Evolutionary conservation across 2,113 vertebrate genomes (phyloP).

Genomic region (Pollachius pollachius): DNA sequence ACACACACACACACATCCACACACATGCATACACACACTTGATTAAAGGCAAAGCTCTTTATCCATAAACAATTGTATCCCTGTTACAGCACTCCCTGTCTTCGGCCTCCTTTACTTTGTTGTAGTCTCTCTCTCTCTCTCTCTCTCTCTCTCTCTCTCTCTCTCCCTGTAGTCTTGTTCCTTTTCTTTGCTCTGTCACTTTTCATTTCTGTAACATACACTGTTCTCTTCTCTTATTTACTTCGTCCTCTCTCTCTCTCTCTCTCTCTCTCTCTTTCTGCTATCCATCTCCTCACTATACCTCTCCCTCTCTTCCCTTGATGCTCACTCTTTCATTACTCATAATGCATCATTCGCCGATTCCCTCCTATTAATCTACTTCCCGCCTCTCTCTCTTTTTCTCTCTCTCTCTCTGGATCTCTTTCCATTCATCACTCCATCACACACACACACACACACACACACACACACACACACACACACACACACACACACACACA

Average conservation of each 20-base stretch:
- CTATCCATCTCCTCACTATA: background rate
- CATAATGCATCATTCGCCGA: no score
- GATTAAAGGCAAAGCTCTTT: constrained; percentile 6
- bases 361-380: no score
- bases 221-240: background rate
- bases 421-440: no score
- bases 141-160: background rate
- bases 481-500: no score
- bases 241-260: constrained; percentile 13
- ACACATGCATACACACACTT: background rate
- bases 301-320: no score
- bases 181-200: constrained; percentile 1
- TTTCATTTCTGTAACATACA: background rate
- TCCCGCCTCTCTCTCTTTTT: no score
- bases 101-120: constrained; percentile 7
- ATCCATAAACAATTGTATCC: constrained; percentile 26
- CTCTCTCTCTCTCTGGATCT: no score
- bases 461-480: no score
- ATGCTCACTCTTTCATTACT: no score
- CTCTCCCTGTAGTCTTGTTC: background rate
- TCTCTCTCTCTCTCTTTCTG: constrained; percentile 10
- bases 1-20: constrained; percentile 8
- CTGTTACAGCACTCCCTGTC: constrained; percentile 21
- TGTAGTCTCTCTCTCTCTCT: background rate
- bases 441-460: no score